A percentile compares a stretch with the other conserved stretches of the same genome.
These are phyloP conservation scores for Cranoglanis bouderius DNA, from an alignment of 2,113 vertebrate genomes.

Conservation along the genomic window DNA sequence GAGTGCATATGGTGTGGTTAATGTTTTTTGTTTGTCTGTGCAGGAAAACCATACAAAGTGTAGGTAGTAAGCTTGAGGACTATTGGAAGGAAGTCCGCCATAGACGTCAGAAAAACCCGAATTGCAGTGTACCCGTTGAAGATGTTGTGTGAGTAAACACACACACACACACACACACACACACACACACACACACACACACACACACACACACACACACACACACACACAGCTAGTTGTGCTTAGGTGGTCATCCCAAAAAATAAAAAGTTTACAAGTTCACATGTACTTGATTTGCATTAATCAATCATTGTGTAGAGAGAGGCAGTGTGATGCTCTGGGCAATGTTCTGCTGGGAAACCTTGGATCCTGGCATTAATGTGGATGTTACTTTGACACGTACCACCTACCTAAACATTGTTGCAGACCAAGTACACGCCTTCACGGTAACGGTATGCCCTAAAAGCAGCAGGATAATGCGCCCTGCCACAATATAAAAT, in stretches of 20 bases:
- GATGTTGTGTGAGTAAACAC: conserved; percentile 81
- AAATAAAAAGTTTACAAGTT: neutral
- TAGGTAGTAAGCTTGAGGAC: conserved; percentile 88
- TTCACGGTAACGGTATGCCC: no score
- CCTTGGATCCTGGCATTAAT: no score
- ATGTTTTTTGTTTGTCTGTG: neutral
- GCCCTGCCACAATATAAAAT: no score
- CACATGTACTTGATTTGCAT: neutral
- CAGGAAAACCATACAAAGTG: conserved; percentile 83
- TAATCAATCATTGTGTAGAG: neutral
- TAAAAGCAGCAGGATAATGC: no score
- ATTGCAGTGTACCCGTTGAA: conserved; percentile 75
- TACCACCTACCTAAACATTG: no score
- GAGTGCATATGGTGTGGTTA: neutral
- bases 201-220: neutral
- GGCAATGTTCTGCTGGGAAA: no score
- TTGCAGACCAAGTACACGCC: no score
- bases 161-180: neutral
- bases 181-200: neutral
- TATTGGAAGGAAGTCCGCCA: conserved; percentile 89
- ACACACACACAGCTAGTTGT: neutral
- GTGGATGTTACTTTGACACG: no score
- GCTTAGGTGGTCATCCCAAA: neutral
- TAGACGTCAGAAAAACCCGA: conserved; percentile 70
- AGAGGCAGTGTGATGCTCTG: no score